Conservation (phyloP, 2,113 vertebrate species). For the Macheiramphus alcinus region DNA sequence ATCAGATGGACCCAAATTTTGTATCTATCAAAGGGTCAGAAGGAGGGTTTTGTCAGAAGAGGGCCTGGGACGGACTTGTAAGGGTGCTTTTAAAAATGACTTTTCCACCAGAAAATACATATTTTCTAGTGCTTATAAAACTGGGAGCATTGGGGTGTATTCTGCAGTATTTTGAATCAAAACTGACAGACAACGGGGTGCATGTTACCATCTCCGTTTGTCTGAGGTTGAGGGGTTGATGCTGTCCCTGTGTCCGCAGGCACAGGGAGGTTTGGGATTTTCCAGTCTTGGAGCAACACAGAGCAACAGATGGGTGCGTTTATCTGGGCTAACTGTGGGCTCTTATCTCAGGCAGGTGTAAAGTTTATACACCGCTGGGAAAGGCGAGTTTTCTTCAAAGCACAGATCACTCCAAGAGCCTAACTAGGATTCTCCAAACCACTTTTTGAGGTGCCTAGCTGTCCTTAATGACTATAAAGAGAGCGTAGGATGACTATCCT, state of each 20-base stretch:
- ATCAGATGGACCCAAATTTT: neutral
- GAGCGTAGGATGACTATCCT: constrained; percentile 1
- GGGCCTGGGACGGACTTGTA: neutral
- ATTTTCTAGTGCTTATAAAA: neutral
- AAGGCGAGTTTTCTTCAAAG: neutral
- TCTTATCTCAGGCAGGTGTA: neutral
- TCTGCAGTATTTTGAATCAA: neutral
- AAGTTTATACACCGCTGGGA: neutral
- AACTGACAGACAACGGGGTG: neutral
- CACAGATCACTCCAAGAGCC: neutral
- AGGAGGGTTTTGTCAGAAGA: neutral
- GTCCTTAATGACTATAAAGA: constrained; percentile 15
- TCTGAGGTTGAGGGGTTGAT: neutral
- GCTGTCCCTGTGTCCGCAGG: neutral
- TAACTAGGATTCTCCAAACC: neutral
- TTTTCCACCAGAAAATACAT: neutral
- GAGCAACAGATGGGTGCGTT: neutral
- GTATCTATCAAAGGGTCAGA: neutral
- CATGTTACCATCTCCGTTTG: neutral
- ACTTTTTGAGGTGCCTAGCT: neutral
- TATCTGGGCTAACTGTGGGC: neutral
- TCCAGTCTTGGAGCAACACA: neutral
- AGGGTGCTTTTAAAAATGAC: neutral
- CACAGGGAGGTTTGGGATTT: neutral
- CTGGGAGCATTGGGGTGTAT: neutral